Base-by-base conservation (phyloP, 2,113 vertebrate genomes). In the Catharus minimus region DNA sequence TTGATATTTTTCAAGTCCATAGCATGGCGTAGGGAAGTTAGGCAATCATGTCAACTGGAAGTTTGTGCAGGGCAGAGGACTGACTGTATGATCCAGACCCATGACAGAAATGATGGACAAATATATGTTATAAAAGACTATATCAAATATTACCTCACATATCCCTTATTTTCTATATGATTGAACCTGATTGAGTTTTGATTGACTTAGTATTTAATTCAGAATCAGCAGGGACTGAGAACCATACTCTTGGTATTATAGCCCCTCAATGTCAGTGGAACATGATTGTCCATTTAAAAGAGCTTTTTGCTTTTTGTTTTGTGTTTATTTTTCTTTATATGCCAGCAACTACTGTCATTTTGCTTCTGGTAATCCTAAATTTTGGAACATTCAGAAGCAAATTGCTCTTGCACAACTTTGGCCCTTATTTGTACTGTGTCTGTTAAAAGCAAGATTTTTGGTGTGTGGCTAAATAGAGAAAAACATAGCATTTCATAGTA, bases 361-460 rank as follows among this genome's bases (percentile, higher is more conserved):
- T 86, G 41, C 43, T 71, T 71, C 17, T 44, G 49, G 32, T 49
- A 44, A 6, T 55, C 85, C 33, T 83, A 57, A 71, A 77, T 93
- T 83, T 88, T 13, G n/a, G 30, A 90, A 64, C 3, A 1, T 74
- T 88, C 39, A 83, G 61, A 86, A 88, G 15, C 41, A 49, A 64
- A 32, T 36, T 49, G 18, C 8, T 72, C 13, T 83, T 92, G 38
- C 7, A 17, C 55, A 68, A 23, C 17, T 84, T 78, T 78, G 22
- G 38, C 28, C 9, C 12, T 77, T 86, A 68, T 84, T 95, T 86
- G 36, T 72, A 57, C 20, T 53, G 7, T 47, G 38, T 80, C 27
- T 90, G n/a, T 74, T 82, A 74, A 80, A 88, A 69, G 28, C n/a
- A 82, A 44, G 58, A 58, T 27, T 91, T 93, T 89, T 87, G 16